phyloP scores from a whole-genome alignment of 2,797 vertebrate species.

The Syndactyla subalaris region DNA sequence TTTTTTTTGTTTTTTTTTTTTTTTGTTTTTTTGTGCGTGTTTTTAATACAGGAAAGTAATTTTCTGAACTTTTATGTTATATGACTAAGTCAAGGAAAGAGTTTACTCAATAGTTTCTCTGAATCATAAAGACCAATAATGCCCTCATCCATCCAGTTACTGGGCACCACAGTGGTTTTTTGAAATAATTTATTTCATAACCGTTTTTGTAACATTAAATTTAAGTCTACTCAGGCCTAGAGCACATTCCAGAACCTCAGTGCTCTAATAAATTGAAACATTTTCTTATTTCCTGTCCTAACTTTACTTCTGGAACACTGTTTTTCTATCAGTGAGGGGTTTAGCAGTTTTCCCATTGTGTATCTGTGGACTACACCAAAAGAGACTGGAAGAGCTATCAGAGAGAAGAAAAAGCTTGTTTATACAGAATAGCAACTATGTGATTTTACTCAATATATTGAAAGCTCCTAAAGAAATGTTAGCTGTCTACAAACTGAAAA shows the following conservation, averaged over 20 bases:
- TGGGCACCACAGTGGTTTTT: not conserved
- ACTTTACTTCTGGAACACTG: not conserved
- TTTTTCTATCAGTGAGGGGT: accelerated
- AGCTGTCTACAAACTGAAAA: not conserved
- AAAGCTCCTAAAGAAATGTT: not conserved
- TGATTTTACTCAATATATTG: not conserved
- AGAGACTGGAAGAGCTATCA: not conserved
- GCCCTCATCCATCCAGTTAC: not conserved
- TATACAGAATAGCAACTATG: accelerated
- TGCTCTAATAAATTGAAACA: not conserved
- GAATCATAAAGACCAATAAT: not conserved
- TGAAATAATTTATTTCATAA: not conserved
- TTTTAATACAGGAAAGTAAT: not conserved
- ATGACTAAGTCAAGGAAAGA: not conserved
- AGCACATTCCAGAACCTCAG: not conserved
- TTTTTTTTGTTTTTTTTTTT: not conserved
- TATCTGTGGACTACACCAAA: not conserved
- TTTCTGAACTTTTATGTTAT: not conserved
- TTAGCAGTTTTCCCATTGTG: not conserved
- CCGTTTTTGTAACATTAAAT: not conserved
- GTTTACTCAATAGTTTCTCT: not conserved
- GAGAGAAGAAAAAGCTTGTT: not conserved
- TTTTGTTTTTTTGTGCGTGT: not conserved
- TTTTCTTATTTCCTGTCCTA: not conserved
- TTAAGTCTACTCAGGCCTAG: not conserved